Evolutionary conservation across 2,113 vertebrate species (phyloP).

Genomic region (Triplophysa dalaica): DNA sequence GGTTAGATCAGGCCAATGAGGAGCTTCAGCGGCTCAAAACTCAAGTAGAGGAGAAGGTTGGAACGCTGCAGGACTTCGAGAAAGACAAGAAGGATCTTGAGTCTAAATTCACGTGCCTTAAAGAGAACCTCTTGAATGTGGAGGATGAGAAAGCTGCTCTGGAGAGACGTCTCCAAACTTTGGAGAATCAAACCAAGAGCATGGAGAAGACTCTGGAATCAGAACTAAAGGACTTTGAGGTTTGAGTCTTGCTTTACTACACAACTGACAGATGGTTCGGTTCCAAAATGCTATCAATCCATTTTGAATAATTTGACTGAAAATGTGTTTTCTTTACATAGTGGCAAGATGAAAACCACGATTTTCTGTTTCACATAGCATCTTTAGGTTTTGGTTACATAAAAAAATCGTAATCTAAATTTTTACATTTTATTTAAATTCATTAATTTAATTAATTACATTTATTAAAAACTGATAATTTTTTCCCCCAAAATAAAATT

Average conservation of each 20-base stretch:
- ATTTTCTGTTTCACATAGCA: too few species aligned
- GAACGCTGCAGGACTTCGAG: constrained; percentile 59
- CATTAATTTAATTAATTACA: too few species aligned
- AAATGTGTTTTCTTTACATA: too few species aligned
- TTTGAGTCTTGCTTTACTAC: constrained; percentile 11
- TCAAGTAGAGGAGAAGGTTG: constrained; percentile 64
- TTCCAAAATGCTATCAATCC: too few species aligned
- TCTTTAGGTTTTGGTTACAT: too few species aligned
- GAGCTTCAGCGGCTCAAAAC: constrained; percentile 63
- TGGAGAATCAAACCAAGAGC: constrained; percentile 68
- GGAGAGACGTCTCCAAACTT: constrained; percentile 65
- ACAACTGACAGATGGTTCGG: not conserved
- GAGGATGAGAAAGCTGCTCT: constrained; percentile 70
- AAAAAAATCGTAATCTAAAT: too few species aligned
- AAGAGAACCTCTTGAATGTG: constrained; percentile 59
- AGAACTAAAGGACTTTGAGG: constrained; percentile 74
- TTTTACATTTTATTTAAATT: too few species aligned
- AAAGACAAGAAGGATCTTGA: constrained; percentile 71
- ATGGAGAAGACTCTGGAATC: constrained; percentile 68
- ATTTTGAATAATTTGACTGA: too few species aligned
- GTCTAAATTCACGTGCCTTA: constrained; percentile 64
- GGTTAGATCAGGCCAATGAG: constrained; percentile 57
- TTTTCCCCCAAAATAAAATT: too few species aligned
- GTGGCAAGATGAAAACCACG: too few species aligned
- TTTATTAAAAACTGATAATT: too few species aligned